Evolutionary conservation across 2,797 vertebrate genomes (phyloP).

Genomic region (Potorous gilbertii): DNA sequence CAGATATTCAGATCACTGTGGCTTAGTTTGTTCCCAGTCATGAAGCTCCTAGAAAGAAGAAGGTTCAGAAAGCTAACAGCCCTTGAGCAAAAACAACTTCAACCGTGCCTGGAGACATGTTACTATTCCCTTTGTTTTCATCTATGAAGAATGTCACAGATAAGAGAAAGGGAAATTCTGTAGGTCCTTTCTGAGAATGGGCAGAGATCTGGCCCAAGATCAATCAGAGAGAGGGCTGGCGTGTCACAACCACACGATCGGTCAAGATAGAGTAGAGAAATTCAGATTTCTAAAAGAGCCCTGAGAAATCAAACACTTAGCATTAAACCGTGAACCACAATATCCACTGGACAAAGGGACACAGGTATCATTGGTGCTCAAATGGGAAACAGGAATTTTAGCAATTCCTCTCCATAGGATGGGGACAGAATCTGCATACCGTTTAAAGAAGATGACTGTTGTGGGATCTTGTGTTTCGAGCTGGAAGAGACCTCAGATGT

Average conservation of each 20-base stretch:
- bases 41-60: conserved; percentile 3
- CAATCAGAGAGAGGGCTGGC: not conserved
- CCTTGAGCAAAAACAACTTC: not conserved
- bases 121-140: not conserved
- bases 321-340: not conserved
- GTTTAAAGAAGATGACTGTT: not conserved
- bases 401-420: not conserved
- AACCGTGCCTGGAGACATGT: not conserved
- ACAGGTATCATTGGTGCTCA: not conserved
- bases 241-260: not conserved
- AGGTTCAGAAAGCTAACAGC: conserved; percentile 3
- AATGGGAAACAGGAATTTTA: not conserved
- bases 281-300: not conserved
- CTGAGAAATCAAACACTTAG: not conserved
- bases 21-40: not conserved
- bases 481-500: not conserved
- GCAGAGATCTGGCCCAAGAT: not conserved
- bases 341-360: not conserved
- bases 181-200: not conserved
- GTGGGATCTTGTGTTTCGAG: not conserved
- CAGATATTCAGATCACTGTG: not conserved
- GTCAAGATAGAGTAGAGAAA: not conserved
- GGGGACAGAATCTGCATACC: not conserved
- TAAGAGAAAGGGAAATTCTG: not conserved
- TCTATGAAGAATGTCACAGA: not conserved